Percentiles rank a stretch among this genome's conserved stretches.
Evolutionary conservation across 1,140 invertebrate species (phyloP).

Genomic region (Chironomus tepperi): DNA sequence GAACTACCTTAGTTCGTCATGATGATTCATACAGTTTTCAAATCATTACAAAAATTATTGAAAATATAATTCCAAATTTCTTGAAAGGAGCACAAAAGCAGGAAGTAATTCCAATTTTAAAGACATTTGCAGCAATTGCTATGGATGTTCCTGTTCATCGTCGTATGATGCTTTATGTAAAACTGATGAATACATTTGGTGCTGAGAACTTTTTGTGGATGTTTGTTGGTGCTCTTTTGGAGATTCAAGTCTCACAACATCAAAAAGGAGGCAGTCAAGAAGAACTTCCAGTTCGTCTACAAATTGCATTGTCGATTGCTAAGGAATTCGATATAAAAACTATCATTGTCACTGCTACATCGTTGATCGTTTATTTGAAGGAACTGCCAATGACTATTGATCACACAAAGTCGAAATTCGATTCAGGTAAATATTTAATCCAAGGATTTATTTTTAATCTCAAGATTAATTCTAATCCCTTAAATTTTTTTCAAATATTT

Average conservation of each 20-base stretch:
- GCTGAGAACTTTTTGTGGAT: constrained; percentile 64
- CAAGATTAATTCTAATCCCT: too few relatives aligned
- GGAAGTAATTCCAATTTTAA: constrained; percentile 58
- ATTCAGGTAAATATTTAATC: too few relatives aligned
- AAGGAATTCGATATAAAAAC: constrained; percentile 54
- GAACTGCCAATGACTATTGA: constrained; percentile 54
- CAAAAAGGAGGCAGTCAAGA: constrained; percentile 39
- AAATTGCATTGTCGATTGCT: constrained; percentile 58
- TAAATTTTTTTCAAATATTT: too few relatives aligned
- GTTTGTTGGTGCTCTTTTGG: constrained; percentile 61
- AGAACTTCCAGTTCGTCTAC: constrained; percentile 46
- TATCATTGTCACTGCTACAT: constrained; percentile 54
- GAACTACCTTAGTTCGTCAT: constrained; percentile 77
- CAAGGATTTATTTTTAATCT: constrained; percentile 29
- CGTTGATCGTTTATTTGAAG: constrained; percentile 56
- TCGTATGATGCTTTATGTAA: constrained; percentile 66
- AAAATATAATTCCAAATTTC: constrained; percentile 80
- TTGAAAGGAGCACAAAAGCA: constrained; percentile 46
- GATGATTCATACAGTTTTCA: constrained; percentile 92
- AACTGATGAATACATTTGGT: constrained; percentile 64
- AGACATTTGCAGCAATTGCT: constrained; percentile 81
- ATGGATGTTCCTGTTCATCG: constrained; percentile 86
- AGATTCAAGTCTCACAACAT: constrained; percentile 52
- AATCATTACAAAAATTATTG: constrained; percentile 82
- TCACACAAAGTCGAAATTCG: constrained; percentile 28